Evolutionary conservation across 2,113 vertebrate species (phyloP).

Genomic region (Epinephelus lanceolatus): DNA sequence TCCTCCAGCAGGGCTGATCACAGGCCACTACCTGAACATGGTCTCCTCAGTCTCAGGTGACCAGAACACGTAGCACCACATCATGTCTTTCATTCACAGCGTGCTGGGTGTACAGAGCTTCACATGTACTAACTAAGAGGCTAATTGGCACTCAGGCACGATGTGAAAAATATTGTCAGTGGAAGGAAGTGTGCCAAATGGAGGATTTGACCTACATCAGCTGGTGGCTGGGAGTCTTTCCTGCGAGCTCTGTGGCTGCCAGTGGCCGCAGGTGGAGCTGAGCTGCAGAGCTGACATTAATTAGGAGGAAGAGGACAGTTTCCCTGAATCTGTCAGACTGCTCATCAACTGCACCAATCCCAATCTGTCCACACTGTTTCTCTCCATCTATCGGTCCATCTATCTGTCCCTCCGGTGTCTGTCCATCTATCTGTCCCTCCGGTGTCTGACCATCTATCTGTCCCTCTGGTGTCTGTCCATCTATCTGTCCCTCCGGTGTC

Average conservation of each 20-base stretch:
- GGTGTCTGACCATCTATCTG: conserved; percentile 10
- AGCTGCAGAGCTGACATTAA: conserved; percentile 64
- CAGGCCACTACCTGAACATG: neutral
- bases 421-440: neutral
- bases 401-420: neutral
- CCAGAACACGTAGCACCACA: neutral
- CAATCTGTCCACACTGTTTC: conserved; percentile 25
- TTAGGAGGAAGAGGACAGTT: conserved; percentile 64
- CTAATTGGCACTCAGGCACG: conserved; percentile 35
- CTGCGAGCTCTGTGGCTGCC: conserved; percentile 25
- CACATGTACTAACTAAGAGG: conserved; percentile 2
- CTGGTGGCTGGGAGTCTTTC: conserved; percentile 24
- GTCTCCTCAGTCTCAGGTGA: neutral
- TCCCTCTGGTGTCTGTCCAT: no score
- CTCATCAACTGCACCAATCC: conserved; percentile 48
- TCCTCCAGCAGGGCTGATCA: neutral
- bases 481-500: no score
- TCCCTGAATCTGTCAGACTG: conserved; percentile 55
- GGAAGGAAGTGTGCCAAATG: conserved; percentile 45
- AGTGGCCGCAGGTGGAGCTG: conserved; percentile 59
- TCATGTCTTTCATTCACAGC: neutral
- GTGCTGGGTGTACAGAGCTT: neutral
- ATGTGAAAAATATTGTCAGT: conserved; percentile 38
- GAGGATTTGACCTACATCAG: conserved; percentile 62
- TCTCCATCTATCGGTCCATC: conserved; percentile 21